Evolutionary conservation across 1,140 invertebrate genomes (phyloP).

Genomic region (Asobara japonica): DNA sequence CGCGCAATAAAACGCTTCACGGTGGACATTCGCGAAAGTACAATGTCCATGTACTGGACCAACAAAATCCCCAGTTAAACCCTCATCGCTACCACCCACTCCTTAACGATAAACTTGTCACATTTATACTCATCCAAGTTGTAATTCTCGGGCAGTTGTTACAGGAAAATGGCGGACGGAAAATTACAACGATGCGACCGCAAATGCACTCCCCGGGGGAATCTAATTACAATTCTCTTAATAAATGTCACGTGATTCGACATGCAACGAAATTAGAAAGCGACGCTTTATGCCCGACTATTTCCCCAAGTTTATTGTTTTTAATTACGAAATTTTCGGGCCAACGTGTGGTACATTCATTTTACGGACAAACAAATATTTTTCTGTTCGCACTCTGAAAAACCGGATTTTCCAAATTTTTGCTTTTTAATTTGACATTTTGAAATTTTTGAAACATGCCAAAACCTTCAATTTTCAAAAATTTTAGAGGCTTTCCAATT

Average conservation of each 20-base stretch:
- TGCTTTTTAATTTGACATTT: no score
- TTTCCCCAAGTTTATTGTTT: conserved; percentile 17
- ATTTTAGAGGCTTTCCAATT: no score
- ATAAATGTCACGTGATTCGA: conserved; percentile 15
- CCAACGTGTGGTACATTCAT: not conserved
- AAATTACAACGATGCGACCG: not conserved
- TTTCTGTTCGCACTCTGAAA: not conserved
- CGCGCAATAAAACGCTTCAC: no score
- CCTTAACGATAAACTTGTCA: not conserved
- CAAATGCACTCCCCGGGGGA: not conserved
- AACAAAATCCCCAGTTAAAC: no score
- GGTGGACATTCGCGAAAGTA: no score
- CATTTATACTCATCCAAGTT: not conserved
- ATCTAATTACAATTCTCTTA: conserved; percentile 24
- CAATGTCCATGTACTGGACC: no score
- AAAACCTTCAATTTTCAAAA: no score
- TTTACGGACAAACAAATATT: not conserved
- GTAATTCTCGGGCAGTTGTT: not conserved
- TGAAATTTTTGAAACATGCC: no score
- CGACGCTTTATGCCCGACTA: not conserved
- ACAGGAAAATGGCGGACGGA: not conserved
- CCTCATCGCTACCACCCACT: not conserved
- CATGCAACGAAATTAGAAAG: not conserved
- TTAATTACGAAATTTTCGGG: conserved; percentile 16
- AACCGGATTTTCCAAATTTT: no score